Conservation (phyloP, 2,797 vertebrate species). For the Dromococcyx pavoninus region DNA sequence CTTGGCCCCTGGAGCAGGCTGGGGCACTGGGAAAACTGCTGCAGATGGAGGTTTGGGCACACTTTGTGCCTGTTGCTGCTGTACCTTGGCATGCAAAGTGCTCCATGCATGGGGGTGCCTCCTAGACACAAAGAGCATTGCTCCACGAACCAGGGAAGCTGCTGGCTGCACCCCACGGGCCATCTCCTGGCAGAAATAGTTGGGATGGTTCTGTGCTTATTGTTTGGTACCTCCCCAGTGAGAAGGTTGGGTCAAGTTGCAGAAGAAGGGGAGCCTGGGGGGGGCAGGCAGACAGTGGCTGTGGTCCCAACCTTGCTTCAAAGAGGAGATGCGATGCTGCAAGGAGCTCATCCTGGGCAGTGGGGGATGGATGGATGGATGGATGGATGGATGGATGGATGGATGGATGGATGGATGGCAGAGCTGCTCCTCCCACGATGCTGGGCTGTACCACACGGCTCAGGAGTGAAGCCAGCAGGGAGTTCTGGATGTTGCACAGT, state of each 20-base stretch:
- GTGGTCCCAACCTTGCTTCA: neutral
- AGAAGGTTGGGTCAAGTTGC: neutral
- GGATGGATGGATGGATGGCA: rapidly evolving
- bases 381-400: no score
- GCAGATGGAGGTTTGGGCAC: neutral
- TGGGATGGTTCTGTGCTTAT: neutral
- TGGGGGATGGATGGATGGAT: no score
- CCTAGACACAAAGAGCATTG: neutral
- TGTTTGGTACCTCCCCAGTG: neutral
- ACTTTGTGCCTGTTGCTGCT: neutral
- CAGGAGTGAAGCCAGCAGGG: neutral
- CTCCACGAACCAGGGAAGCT: neutral
- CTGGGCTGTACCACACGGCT: neutral
- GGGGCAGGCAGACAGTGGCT: neutral
- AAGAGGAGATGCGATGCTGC: neutral
- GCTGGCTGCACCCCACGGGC: neutral
- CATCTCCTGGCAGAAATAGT: neutral
- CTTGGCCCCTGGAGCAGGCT: neutral
- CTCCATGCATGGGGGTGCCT: neutral
- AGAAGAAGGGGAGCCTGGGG: neutral
- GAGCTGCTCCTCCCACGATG: neutral
- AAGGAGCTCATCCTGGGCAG: neutral
- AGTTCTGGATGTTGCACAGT: rapidly evolving
- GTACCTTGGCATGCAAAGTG: neutral
- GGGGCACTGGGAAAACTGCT: neutral